Evolutionary conservation across 2,888 invertebrate genomes (phyloP).

Genomic region (Cataglyphis cursor): DNA sequence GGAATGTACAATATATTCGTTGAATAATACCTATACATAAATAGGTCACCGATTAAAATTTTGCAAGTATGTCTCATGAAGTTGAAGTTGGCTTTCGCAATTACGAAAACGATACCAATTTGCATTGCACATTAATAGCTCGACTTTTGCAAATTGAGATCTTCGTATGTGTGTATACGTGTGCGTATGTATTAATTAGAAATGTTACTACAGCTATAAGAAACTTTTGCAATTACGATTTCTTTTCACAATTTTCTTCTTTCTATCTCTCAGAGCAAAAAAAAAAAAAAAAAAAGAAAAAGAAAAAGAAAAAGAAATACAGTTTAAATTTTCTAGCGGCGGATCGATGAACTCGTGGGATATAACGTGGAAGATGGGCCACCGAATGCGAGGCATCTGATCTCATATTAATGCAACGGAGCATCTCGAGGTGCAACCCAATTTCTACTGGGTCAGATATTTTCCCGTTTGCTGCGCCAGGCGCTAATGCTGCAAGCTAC

Average conservation of each 20-base stretch:
- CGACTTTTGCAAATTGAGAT: not conserved
- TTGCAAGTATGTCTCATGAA: not conserved
- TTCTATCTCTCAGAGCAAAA: not conserved
- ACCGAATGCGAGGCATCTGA: conserved; percentile 51
- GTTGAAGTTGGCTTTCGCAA: not conserved
- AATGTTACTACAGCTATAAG: not conserved
- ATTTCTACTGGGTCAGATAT: conserved; percentile 57
- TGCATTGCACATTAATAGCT: not conserved
- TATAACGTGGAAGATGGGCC: conserved; percentile 21
- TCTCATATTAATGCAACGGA: conserved; percentile 57
- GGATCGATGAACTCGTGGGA: conserved; percentile 46
- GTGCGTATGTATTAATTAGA: not conserved
- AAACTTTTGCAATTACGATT: not conserved
- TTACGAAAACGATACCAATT: not conserved
- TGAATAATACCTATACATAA: conserved; percentile 13
- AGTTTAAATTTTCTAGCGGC: conserved; percentile 24
- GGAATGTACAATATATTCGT: not conserved
- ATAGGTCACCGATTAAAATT: not conserved
- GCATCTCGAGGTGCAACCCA: conserved; percentile 55
- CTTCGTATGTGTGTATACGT: not conserved
- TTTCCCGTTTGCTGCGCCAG: conserved; percentile 30
- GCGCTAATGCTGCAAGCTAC: conserved; percentile 53
- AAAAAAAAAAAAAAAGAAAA: not conserved
- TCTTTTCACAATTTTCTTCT: not conserved
- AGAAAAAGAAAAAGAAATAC: not conserved